Evolutionary conservation across 2,888 invertebrate species (phyloP), one percentile per base, ranked within the genome.

Genomic region (Drosophila prolongata): DNA sequence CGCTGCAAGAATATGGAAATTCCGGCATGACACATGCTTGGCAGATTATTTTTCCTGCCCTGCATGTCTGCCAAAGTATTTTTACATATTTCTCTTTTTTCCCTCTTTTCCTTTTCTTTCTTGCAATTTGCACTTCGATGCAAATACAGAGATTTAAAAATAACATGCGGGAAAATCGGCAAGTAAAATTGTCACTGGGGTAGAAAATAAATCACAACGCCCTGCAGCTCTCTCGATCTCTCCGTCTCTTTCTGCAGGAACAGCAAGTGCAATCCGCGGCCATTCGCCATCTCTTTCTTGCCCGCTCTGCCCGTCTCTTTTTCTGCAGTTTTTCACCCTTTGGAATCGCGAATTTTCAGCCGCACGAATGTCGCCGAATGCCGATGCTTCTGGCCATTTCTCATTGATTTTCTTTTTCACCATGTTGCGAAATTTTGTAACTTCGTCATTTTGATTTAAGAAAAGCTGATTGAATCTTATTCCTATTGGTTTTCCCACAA

Each of bases 171-270:
- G 67, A 67, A 79, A 84, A 87, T 68, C 58, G 43, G 77, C 75
- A 87, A 72, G 77, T 56, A 75, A 87, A 85, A 68, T 76, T 84
- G 89, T 85, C 87, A 81, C 85, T 89, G 76, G 89, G 85, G 79
- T 81, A 79, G 70, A 89, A 85, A 86, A 79, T 80, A 88, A 89
- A 87, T 87, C 84, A 68, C 78, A 64, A 66, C 65, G 79, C 76
- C 43, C 75, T 50, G 54, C 34, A 55, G 19, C 13, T 47, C 14
- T n/a, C 40, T 14, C 14, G 16, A 16, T 57, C 11, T 42, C 27
- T 42, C 27, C 19, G 14, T 37, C 37, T 49, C 38, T 11, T 60
- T 43, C 13, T 40, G 64, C 68, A 47, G 50, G 49, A 52, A 44
- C 38, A 46, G 75, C 79, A 65, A 82, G 82, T 85, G 86, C 86